A percentile compares a stretch with the other conserved stretches of the same genome.
These are phyloP conservation scores for Cybosia mesomella DNA, from an alignment of 2,888 invertebrate genomes.

Conservation along the genomic window DNA sequence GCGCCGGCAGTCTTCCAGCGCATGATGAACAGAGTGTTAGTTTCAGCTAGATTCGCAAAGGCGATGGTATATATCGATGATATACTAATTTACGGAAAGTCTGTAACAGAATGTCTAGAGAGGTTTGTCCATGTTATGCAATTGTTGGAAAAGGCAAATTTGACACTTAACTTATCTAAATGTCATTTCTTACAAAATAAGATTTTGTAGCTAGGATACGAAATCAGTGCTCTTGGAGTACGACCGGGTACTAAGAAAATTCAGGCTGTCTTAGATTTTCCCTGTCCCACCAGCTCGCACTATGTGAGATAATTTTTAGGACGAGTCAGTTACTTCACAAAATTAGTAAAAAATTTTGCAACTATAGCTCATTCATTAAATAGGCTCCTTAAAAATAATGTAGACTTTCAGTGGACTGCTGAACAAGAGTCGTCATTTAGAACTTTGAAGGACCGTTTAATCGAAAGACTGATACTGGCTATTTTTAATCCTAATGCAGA, in stretches of 20 bases:
- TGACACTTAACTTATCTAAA: constrained; percentile 18
- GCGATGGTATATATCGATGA: constrained; percentile 23
- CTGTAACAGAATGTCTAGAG: background rate
- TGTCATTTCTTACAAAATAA: constrained; percentile 14
- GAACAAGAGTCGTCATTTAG: background rate
- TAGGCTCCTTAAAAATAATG: background rate
- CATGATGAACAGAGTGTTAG: constrained; percentile 26
- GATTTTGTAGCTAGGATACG: constrained; percentile 27
- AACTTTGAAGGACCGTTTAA: background rate
- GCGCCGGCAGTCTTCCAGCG: constrained; percentile 36
- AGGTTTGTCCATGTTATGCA: constrained; percentile 6
- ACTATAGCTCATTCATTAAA: background rate
- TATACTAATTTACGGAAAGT: constrained; percentile 9
- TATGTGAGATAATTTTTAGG: background rate
- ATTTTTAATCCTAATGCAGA: background rate
- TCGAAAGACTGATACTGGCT: background rate
- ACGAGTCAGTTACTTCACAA: background rate
- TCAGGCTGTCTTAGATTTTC: background rate
- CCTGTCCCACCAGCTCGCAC: background rate
- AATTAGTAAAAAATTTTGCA: background rate
- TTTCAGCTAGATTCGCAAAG: constrained; percentile 10
- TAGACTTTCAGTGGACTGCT: background rate
- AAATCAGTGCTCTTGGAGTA: constrained; percentile 15
- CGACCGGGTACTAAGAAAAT: background rate
- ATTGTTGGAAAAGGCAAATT: constrained; percentile 10